Conservation (phyloP, 1,140 invertebrate genomes). For the Drosophila murphyi region DNA sequence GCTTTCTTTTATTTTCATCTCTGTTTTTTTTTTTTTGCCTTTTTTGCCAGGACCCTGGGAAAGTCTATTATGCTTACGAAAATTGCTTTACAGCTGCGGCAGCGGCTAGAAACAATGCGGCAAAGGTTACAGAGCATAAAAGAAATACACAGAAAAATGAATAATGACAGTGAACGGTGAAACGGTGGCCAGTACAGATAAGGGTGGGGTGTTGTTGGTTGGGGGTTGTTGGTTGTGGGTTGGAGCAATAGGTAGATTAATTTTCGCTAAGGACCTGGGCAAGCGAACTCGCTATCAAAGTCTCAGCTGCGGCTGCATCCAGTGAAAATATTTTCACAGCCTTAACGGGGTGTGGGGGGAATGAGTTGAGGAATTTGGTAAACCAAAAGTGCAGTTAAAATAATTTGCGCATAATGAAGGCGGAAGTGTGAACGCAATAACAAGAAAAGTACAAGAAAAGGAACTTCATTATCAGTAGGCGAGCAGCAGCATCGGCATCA, state of each 20-base stretch:
- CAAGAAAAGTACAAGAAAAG: slow-evolving; percentile 63
- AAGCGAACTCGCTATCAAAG: slow-evolving; percentile 47
- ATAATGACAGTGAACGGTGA: slow-evolving; percentile 66
- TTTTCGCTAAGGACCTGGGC: slow-evolving; percentile 40
- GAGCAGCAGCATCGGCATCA: slow-evolving; percentile 43
- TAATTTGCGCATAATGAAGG: slow-evolving; percentile 81
- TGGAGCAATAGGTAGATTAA: slow-evolving; percentile 26
- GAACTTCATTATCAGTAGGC: slow-evolving; percentile 73
- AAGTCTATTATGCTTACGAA: slow-evolving; percentile 79
- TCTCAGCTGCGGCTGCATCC: slow-evolving; percentile 42
- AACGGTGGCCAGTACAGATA: background rate
- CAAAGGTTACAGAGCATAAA: slow-evolving; percentile 79
- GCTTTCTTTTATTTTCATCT: slow-evolving; percentile 27
- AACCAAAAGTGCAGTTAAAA: slow-evolving; percentile 75
- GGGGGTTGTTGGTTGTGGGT: background rate
- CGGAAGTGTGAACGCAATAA: slow-evolving; percentile 81
- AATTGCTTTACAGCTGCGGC: slow-evolving; percentile 77
- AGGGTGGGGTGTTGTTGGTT: background rate
- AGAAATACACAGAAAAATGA: slow-evolving; percentile 75
- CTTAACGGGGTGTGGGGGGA: background rate
- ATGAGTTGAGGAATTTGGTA: background rate
- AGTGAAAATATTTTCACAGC: slow-evolving; percentile 49
- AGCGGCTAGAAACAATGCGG: slow-evolving; percentile 69
- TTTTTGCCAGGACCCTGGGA: slow-evolving; percentile 45
- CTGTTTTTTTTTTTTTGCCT: slow-evolving; percentile 38